Evolutionary conservation across 2,797 vertebrate genomes (phyloP), one percentile per base, ranked within the genome.

Genomic region (Pelodytes ibericus): DNA sequence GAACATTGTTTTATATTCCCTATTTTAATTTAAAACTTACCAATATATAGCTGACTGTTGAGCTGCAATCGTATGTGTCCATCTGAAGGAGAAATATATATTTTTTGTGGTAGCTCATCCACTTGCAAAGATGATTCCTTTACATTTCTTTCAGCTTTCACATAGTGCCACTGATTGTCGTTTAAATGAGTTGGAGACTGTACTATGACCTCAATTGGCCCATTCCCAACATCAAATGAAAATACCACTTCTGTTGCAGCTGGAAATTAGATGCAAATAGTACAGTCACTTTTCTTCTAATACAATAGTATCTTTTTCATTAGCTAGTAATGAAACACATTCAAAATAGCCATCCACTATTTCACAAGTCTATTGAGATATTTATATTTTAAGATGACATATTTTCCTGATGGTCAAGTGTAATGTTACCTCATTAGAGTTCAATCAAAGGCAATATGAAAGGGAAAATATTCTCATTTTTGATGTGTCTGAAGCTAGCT

Each of bases 141-240:
- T 33, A 95, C 86, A 64, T 98, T 98, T 25, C 96, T 88, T 84
- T 96, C 96, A 0, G 93, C 95, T 58, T 88, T 91, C 20, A 99
- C 88, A 0, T 87, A 91, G 72, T 99, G 96, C 96, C 96, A 99
- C 65, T 95, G 92, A 85, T 94, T 90, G 85, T 98, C 93, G 0
- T 93, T 95, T 81, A 99, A 90, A 5, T 87, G 83, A 25, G 27
- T 80, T 1, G 47, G 87, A 0, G 95, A 89, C 72, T 88, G 85
- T 62, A 95, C 93, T 0, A 74, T 83, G 61, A 98, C 89, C 81
- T 94, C 95, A 0, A 91, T 81, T 0, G 95, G 96, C 5, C 97
- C 96, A 27, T 98, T 98, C 2, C 97, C 97, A 86, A 98, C 95
- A 0, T 99, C 96, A 16, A 96, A 97, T 33, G 96, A 97, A 87